A percentile compares a stretch with the other conserved stretches of the same genome.
Evolutionary conservation across 2,797 vertebrate genomes (phyloP).

Genomic region (Salarias fasciatus): DNA sequence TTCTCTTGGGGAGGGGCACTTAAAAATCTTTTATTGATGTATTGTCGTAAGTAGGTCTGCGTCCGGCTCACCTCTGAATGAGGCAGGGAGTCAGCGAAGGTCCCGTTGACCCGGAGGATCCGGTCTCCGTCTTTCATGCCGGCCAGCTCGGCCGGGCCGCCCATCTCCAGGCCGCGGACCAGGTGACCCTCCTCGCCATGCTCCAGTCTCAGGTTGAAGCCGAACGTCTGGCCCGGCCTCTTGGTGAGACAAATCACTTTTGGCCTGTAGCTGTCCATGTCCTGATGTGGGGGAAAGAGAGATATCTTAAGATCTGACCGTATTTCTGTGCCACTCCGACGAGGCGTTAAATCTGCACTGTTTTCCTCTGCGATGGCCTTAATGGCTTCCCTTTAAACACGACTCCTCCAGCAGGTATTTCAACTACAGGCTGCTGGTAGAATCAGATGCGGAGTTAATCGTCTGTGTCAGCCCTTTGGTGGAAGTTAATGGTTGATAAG

Average conservation of each 20-base stretch:
- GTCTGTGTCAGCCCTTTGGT: slow-evolving; percentile 24
- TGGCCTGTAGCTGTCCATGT: slow-evolving; percentile 84
- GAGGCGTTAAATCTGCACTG: too few relatives aligned
- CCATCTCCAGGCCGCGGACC: slow-evolving; percentile 87
- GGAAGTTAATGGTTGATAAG: slow-evolving; percentile 73
- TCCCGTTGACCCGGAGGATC: slow-evolving; percentile 89
- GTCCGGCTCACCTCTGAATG: slow-evolving; percentile 84
- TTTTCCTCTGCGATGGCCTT: too few relatives aligned
- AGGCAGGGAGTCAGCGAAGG: slow-evolving; percentile 87
- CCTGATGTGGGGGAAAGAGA: slow-evolving; percentile 49
- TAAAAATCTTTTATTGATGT: too few relatives aligned
- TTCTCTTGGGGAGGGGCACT: too few relatives aligned
- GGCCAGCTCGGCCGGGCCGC: slow-evolving; percentile 87
- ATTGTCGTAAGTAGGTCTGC: not conserved
- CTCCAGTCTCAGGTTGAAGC: slow-evolving; percentile 92
- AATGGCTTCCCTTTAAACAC: too few relatives aligned
- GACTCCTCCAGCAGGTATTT: too few relatives aligned
- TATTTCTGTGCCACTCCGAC: too few relatives aligned
- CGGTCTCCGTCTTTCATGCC: slow-evolving; percentile 96
- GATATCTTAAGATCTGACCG: too few relatives aligned
- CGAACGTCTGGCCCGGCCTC: slow-evolving; percentile 83
- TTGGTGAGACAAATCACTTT: slow-evolving; percentile 89
- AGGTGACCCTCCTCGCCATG: slow-evolving; percentile 88
- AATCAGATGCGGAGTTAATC: slow-evolving; percentile 52
- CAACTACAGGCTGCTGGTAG: slow-evolving; percentile 34